Base-by-base conservation (phyloP, 2,113 vertebrate species). In the Dinomys branickii region DNA sequence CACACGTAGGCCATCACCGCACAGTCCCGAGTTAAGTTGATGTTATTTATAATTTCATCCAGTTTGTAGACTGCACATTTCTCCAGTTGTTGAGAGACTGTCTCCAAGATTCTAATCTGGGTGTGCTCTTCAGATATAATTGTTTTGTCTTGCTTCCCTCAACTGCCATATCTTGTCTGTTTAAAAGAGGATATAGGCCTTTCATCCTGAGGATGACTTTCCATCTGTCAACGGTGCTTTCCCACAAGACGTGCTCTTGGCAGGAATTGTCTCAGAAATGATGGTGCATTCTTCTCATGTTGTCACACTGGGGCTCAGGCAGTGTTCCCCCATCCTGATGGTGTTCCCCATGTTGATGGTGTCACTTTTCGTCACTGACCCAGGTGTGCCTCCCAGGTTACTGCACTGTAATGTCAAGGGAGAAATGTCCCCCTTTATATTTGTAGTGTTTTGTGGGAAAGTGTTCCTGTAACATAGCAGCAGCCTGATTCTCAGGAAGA, bases 281-380 rank as follows among this genome's bases (percentile, higher is more conserved):
- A 58, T 33, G 17, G n/a, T 35, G 9, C 10, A 8, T 3, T 50
- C 50, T n/a, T 41, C 69, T 22, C 20, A 1, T 6, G 1, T 5
- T 2, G 9, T n/a, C 33, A 4, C 12, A 0, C 1, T 3, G 41
- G 9, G 33, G 12, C 22, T 24, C 1, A 26, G 71, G 9, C 44
- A 3, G 13, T 10, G 4, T 24, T 35, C 5, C 0, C 22, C 54
- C 41, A n/a, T 24, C 80, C 16, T 30, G 11, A n/a, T n/a, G n/a
- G n/a, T n/a, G n/a, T n/a, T n/a, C n/a, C 54, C 47, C 3, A 16
- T 16, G 16, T 30, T 13, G 24, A 6, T 13, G 2, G 20, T 52
- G 50, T 7, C 5, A 10, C 63, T 38, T 38, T 24, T n/a, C 5
- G 0, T 6, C 83, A 3, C 20, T 19, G 4, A 14, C 30, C 35